Base-by-base conservation (phyloP, 2,113 vertebrate genomes). In the Aleadryas rufinucha region DNA sequence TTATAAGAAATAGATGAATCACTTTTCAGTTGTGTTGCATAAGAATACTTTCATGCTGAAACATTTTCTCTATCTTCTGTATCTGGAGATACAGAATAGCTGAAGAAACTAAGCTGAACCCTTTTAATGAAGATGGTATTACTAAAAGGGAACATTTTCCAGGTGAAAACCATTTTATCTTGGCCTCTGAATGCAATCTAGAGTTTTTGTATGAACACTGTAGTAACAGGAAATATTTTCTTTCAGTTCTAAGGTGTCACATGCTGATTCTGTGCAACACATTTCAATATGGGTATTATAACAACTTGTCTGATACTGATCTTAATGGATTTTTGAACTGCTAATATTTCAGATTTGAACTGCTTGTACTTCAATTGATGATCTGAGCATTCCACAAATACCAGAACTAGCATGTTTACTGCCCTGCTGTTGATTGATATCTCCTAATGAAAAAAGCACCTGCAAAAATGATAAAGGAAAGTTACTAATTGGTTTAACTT, bases 401-500 rank as follows among this genome's bases (percentile, higher is more conserved):
- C 94, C 91, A 87, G 87, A 93, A 69, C 83, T 92, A 94, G 42
- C 89, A 77, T 95, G 96, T 96, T 97, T 97, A 95, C 92, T 94
- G 94, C 89, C 88, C 90, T 95, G 80, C 77, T 81, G 88, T 83
- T 97, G 94, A 97, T 92, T 95, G 94, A 95, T 96, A 93, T 91
- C 83, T 95, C 65, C 80, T 97, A 93, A 96, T 94, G 94, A 97
- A 97, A 87, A 95, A 95, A 96, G 74, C 94, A 97, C 96, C 96
- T 97, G 90, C 89, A 94, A 94, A 93, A 96, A 93, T 90, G 85
- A 94, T 91, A 96, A 95, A 94, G 91, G 91, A 90, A 96, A 96
- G 87, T 94, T 90, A 97, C 87, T 96, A 97, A 97, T 97, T 97
- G 66, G 87, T 95, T 96, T 96, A 97, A 95, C 97, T 96, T 93